These are phyloP conservation scores for Eriocheir sinensis DNA, from an alignment of 1,140 invertebrate species.

Conservation along the genomic window DNA sequence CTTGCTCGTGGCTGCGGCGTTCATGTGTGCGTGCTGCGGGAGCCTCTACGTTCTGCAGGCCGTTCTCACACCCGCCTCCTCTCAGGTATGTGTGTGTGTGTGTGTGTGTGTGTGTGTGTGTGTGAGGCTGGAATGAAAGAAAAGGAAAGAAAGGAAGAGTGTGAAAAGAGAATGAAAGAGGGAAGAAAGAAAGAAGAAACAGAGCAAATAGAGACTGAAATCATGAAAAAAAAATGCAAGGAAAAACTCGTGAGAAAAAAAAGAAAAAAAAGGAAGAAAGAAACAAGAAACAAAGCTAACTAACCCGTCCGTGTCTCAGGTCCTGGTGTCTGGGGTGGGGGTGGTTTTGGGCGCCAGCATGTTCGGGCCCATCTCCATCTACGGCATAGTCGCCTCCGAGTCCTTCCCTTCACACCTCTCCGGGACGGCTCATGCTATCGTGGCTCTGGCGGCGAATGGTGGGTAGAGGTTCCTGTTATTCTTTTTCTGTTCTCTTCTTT, in stretches of 20 bases:
- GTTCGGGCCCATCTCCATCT: slow-evolving; percentile 72
- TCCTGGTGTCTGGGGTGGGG: slow-evolving; percentile 42
- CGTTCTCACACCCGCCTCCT: slow-evolving; percentile 39
- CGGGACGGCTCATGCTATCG: slow-evolving; percentile 68
- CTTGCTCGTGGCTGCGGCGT: slow-evolving; percentile 55
- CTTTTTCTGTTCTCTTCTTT: not conserved
- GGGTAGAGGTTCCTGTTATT: not conserved
- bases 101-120: slow-evolving; percentile 16
- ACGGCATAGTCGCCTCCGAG: slow-evolving; percentile 69
- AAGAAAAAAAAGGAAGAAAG: too few species aligned
- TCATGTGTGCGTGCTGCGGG: slow-evolving; percentile 59
- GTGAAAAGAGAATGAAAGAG: too few species aligned
- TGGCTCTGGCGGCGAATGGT: slow-evolving; percentile 72
- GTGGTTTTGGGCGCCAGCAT: slow-evolving; percentile 61
- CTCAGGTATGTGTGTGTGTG: slow-evolving; percentile 57
- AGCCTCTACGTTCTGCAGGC: slow-evolving; percentile 33
- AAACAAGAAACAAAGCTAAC: too few species aligned
- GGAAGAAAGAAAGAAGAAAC: too few species aligned
- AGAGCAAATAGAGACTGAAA: too few species aligned
- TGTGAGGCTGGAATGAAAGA: not conserved
- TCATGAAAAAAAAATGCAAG: too few species aligned
- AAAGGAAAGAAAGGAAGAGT: too few species aligned
- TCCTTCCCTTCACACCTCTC: slow-evolving; percentile 73
- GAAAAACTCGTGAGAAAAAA: too few species aligned
- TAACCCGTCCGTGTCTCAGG: not conserved